Evolutionary conservation across 2,113 vertebrate genomes (phyloP), one percentile per base, ranked within the genome.

Genomic region (Cinclus mexicanus): DNA sequence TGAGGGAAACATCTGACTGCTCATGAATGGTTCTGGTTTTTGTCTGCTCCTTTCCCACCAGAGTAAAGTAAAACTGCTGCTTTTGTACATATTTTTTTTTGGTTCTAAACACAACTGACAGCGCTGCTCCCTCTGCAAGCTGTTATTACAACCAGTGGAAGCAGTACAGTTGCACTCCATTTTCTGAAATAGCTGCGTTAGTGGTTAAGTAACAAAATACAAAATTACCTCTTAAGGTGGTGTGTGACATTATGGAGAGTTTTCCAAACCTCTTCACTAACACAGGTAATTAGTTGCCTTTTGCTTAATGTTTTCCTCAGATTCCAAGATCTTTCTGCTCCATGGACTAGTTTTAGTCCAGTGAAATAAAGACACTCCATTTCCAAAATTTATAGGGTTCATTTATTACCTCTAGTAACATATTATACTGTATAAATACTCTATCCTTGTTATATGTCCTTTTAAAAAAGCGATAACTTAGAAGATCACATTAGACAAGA

Each of bases 371-470:
- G 94, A 94, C 72, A 17, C 93, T 92, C 63, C 81, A 77, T 94
- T 97, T 97, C 93, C 95, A 96, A 97, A 83, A 95, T 95, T 96
- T 89, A 95, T 97, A 97, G 95, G 97, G 95, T 98, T 97, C 96
- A 98, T 98, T 98, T 98, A 98, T 98, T 98, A 98, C 95, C 95
- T 98, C 98, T 98, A 98, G 96, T 98, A 97, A 98, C 97, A 99
- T 98, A 98, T 98, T 98, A 99, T 98, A 99, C 96, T 98, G 98
- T 98, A 99, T 99, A 99, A 99, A 99, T 99, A 99, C 98, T 99
- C 99, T 99, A 98, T 99, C 98, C 98, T 99, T 97, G 96, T 97
- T 99, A 99, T 98, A 99, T 98, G 98, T 98, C 98, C 98, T 99
- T 98, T 98, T 98, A 98, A 98, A 99, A 99, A 99, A 98, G 98